These are phyloP conservation scores for Syrphus vitripennis DNA, from an alignment of 2,888 invertebrate genomes.

Conservation along the genomic window DNA sequence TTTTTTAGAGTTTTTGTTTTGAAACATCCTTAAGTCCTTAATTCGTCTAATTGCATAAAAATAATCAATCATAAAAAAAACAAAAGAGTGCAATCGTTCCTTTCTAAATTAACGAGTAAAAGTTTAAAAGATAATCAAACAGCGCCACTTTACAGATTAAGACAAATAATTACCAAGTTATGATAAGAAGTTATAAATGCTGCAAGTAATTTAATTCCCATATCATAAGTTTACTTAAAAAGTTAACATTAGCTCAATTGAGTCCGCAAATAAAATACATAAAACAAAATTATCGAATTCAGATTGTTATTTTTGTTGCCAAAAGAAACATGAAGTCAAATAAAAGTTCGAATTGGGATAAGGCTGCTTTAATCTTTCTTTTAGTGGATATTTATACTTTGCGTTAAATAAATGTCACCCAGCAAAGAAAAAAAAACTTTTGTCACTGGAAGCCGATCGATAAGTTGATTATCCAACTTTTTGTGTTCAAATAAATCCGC, in stretches of 20 bases:
- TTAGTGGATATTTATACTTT: neutral
- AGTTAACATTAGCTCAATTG: constrained; percentile 12
- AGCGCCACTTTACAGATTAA: too few relatives aligned
- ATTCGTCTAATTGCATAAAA: too few relatives aligned
- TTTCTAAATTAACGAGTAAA: too few relatives aligned
- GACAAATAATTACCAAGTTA: neutral
- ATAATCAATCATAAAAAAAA: too few relatives aligned
- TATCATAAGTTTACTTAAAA: too few relatives aligned
- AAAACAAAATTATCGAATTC: neutral
- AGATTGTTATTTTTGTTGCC: neutral
- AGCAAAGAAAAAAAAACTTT: neutral
- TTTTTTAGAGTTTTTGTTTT: too few relatives aligned
- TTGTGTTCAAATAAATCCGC: neutral
- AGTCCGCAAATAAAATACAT: neutral
- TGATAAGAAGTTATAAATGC: neutral
- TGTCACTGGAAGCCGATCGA: neutral
- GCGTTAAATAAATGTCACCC: neutral
- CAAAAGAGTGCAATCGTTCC: too few relatives aligned
- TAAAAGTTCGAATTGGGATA: neutral
- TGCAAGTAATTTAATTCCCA: neutral
- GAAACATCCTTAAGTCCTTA: too few relatives aligned
- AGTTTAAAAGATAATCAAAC: too few relatives aligned
- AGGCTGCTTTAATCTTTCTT: neutral
- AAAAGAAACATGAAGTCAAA: neutral
- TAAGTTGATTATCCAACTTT: constrained; percentile 4